phyloP scores from a whole-genome alignment of 2,113 vertebrate species.

The Pteropus alecto region DNA sequence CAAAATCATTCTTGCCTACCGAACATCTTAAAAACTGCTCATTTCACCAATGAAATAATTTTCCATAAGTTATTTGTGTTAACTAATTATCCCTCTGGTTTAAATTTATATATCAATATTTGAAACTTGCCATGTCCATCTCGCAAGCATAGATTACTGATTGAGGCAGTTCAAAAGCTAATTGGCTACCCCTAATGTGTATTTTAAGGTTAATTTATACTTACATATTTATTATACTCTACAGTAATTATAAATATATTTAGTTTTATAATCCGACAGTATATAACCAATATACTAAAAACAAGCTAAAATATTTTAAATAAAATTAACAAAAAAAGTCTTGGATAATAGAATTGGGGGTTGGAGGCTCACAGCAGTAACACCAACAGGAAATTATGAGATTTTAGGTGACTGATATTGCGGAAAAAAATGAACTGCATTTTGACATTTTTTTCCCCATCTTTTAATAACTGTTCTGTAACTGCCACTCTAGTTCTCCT shows the following conservation, averaged over 20 bases:
- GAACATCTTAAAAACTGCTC: not conserved
- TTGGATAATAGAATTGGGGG: not conserved
- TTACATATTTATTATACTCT: not conserved
- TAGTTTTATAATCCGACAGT: not conserved
- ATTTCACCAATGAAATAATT: not conserved
- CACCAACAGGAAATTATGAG: not conserved
- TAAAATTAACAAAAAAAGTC: not conserved
- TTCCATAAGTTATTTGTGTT: not conserved
- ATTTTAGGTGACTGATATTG: not conserved
- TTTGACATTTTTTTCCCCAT: not conserved
- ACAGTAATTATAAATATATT: not conserved
- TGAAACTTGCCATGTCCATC: not conserved
- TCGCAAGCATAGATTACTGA: not conserved
- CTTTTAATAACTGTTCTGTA: not conserved
- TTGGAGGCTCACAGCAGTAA: not conserved
- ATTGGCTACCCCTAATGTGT: not conserved
- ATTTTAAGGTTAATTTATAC: not conserved
- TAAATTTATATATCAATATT: not conserved
- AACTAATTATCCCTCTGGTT: not conserved
- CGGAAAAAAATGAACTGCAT: not conserved
- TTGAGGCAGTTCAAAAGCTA: not conserved
- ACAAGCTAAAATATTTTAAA: conserved; percentile 27
- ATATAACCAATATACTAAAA: not conserved
- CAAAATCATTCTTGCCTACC: not conserved
- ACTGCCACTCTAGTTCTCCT: conserved; percentile 14